These are phyloP conservation scores for Archivesica marissinica DNA, from an alignment of 1,140 invertebrate species.

Conservation along the genomic window DNA sequence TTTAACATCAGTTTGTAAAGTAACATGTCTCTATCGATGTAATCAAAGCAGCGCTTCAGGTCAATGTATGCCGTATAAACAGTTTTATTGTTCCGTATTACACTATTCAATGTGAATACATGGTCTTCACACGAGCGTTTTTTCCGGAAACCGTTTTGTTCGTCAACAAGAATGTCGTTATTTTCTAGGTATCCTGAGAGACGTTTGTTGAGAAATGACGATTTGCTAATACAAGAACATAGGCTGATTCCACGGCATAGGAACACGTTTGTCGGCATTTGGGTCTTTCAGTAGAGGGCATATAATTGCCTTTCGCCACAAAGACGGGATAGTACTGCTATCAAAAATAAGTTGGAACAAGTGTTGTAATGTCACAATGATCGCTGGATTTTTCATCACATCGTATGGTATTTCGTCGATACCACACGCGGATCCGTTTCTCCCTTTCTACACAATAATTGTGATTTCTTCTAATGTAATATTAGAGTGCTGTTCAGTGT, in stretches of 20 bases:
- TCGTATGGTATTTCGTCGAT: too few species aligned
- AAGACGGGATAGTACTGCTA: too few species aligned
- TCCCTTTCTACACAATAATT: too few species aligned
- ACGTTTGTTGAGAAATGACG: slow-evolving; percentile 39
- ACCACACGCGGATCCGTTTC: too few species aligned
- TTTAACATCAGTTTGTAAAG: too few species aligned
- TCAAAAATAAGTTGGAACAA: too few species aligned
- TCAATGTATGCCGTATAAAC: slow-evolving; percentile 30
- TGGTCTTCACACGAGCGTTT: slow-evolving; percentile 43
- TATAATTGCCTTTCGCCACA: slow-evolving; percentile 55
- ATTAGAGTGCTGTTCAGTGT: too few species aligned
- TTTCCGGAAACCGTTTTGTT: slow-evolving; percentile 45
- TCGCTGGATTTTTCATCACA: too few species aligned
- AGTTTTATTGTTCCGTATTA: slow-evolving; percentile 17
- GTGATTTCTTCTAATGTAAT: too few species aligned
- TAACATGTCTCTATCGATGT: too few species aligned
- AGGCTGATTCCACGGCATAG: slow-evolving; percentile 37
- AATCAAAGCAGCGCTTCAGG: slow-evolving; percentile 6
- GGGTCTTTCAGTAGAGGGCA: slow-evolving; percentile 37
- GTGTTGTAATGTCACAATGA: too few species aligned
- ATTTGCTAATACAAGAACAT: slow-evolving; percentile 28
- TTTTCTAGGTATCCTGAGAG: slow-evolving; percentile 33
- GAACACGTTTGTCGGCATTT: not conserved
- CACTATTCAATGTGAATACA: slow-evolving; percentile 36
- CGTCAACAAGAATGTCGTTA: slow-evolving; percentile 38